Evolutionary conservation across 2,113 vertebrate genomes (phyloP).

Genomic region (Echinops telfairi): DNA sequence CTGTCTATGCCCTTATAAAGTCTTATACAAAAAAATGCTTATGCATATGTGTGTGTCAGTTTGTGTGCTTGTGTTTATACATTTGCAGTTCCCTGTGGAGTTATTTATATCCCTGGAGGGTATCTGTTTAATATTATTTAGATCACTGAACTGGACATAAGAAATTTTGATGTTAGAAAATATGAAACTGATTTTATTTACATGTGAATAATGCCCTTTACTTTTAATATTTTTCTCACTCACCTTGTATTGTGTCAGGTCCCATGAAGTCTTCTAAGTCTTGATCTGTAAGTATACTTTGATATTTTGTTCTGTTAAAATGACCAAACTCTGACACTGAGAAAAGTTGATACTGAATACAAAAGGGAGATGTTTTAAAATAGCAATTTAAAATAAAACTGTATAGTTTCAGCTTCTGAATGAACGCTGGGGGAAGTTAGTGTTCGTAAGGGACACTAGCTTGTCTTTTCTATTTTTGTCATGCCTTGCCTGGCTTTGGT

Average conservation of each 20-base stretch:
- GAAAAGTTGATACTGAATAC: constrained; percentile 27
- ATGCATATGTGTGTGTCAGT: no score
- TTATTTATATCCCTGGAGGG: constrained; percentile 26
- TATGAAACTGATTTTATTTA: constrained; percentile 47
- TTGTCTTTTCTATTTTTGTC: no score
- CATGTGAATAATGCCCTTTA: not conserved
- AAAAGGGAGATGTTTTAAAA: constrained; percentile 48
- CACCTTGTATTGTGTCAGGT: constrained; percentile 14
- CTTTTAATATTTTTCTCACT: constrained; percentile 27
- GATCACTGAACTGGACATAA: constrained; percentile 48
- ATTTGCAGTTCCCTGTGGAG: constrained; percentile 15
- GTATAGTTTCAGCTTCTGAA: not conserved
- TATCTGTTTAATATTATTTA: constrained; percentile 9
- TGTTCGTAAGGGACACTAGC: no score
- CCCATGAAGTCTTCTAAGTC: constrained; percentile 54
- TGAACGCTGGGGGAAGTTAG: not conserved
- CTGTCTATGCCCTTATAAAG: not conserved
- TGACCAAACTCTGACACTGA: constrained; percentile 26
- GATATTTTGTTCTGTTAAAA: constrained; percentile 45
- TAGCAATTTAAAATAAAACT: constrained; percentile 43
- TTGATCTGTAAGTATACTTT: constrained; percentile 42
- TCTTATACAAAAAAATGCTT: not conserved
- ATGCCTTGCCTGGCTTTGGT: no score
- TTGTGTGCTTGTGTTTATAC: not conserved
- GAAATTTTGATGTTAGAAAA: constrained; percentile 47